Conservation (phyloP, 1,140 invertebrate genomes). For the Mesaphorura yosii region DNA sequence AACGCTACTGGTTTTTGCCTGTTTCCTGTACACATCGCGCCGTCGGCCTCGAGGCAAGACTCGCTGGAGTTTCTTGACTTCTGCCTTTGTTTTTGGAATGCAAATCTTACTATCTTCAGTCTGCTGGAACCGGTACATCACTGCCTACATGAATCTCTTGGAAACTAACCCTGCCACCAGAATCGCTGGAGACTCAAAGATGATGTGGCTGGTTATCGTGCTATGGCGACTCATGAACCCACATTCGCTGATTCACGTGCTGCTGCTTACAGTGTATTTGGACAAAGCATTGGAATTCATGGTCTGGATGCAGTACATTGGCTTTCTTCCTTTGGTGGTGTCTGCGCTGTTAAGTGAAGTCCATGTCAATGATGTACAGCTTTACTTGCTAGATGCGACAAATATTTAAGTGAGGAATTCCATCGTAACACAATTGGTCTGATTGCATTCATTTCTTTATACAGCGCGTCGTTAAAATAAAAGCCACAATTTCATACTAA, state of each 20-base stretch:
- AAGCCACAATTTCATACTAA: too few relatives aligned
- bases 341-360: not conserved
- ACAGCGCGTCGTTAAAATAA: too few relatives aligned
- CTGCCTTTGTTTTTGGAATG: conserved; percentile 53
- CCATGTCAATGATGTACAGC: not conserved
- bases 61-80: conserved; percentile 45
- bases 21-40: conserved; percentile 48
- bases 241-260: not conserved
- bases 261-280: not conserved
- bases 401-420: too few relatives aligned
- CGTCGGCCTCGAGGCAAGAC: not conserved
- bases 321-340: not conserved
- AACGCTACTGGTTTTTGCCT: conserved; percentile 51
- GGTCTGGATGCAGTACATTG: not conserved
- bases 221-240: not conserved
- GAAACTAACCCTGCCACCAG: too few relatives aligned
- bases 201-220: not conserved
- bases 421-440: too few relatives aligned
- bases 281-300: not conserved
- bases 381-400: too few relatives aligned
- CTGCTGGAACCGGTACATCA: conserved; percentile 69
- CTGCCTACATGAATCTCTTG: conserved; percentile 58
- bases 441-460: too few relatives aligned
- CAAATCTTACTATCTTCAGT: conserved; percentile 58
- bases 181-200: not conserved